Base-by-base conservation (phyloP, 2,113 vertebrate genomes). In the Anhinga anhinga region DNA sequence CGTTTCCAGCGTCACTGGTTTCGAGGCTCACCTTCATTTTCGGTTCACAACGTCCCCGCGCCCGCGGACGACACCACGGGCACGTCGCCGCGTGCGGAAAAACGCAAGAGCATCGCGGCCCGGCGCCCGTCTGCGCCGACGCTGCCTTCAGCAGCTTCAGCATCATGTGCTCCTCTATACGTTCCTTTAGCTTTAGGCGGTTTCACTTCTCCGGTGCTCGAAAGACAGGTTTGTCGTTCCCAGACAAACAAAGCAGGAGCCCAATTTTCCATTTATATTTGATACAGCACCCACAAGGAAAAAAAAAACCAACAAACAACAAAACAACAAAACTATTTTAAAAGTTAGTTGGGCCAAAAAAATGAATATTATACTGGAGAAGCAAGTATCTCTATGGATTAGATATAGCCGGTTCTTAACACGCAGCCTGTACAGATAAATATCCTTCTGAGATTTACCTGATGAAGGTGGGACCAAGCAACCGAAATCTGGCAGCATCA, bases 1-100 rank as follows among this genome's bases (percentile, higher is more conserved):
- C 20, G 0, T 30, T 52, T 30, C 69, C 38, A 14, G 59, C 13
- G 0, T 4, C n/a, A 2, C 21, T 2, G 7, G 9, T 49, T 14
- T 29, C 26, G 22, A 13, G 12, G 67, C 36, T 55, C 66, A 34
- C 38, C 49, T 47, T 63, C 14, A 4, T 20, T 34, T 49, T 40
- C 3, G 42, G 42, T 49, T 49, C 40, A 5, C 30, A 11, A 15
- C 3, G 2, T 53, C 47, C 55, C 82, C n/a, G 1, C 3, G 5
- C 13, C 13, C 2, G 6, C 12, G 3, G 47, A 42, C 4, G 26
- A 16, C 34, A 23, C 50, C 50, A 7, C 9, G 8, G 34, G 26
- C 52, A 30, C 4, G 15, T 5, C 5, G n/a, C 8, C 22, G 25
- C 0, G 26, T 4, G 32, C 1, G 4, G 53, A n/a, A 21, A 44